Conservation (phyloP, 2,888 invertebrate species). For the Megaustenia siamemsis region DNA sequence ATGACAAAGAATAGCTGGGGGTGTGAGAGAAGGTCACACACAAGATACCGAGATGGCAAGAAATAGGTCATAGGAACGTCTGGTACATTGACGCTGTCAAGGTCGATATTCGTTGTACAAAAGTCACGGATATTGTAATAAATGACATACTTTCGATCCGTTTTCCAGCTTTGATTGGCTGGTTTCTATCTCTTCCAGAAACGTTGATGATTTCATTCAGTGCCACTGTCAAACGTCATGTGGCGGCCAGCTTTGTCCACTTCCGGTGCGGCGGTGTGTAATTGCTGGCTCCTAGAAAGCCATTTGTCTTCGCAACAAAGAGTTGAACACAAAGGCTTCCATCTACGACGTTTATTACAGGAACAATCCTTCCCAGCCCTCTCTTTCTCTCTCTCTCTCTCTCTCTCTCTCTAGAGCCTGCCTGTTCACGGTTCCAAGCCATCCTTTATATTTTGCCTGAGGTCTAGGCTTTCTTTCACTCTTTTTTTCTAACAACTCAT, state of each 20-base stretch:
- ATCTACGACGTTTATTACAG: conserved; percentile 18
- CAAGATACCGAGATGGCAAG: too few relatives aligned
- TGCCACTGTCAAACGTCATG: conserved; percentile 9
- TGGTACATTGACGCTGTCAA: background rate
- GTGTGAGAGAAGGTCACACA: too few relatives aligned
- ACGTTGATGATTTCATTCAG: conserved; percentile 7
- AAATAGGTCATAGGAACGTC: background rate
- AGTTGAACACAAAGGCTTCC: conserved; percentile 18
- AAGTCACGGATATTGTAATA: conserved; percentile 28
- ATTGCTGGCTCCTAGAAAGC: conserved; percentile 46
- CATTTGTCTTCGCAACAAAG: conserved; percentile 53
- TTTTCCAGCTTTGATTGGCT: conserved; percentile 22
- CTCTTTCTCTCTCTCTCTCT: too few relatives aligned
- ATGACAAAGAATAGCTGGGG: too few relatives aligned
- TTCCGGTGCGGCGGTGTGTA: conserved; percentile 40
- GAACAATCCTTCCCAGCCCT: conserved; percentile 15
- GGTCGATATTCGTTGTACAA: background rate
- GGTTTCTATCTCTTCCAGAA: background rate
- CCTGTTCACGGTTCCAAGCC: background rate
- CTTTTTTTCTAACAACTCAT: conserved; percentile 6
- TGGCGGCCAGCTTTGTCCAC: conserved; percentile 44
- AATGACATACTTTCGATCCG: conserved; percentile 14
- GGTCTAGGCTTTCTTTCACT: background rate
- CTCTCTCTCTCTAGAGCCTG: too few relatives aligned
- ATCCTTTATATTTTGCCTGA: background rate